A percentile compares a stretch with the other conserved stretches of the same genome.
These are phyloP conservation scores for Platorchestia sp. DNA, from an alignment of 1,140 invertebrate genomes.

Conservation along the genomic window DNA sequence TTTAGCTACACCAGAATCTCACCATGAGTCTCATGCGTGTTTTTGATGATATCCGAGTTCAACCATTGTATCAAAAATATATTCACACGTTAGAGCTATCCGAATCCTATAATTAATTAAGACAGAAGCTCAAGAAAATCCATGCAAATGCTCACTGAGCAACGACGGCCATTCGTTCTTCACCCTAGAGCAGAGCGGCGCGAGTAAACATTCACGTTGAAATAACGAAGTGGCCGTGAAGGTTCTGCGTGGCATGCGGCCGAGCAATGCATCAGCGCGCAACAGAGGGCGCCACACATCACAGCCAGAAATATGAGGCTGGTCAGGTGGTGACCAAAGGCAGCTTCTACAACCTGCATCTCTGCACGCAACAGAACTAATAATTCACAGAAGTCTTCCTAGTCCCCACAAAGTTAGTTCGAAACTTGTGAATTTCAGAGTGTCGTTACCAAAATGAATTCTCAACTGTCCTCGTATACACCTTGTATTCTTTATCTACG, in stretches of 20 bases:
- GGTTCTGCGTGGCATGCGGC: background rate
- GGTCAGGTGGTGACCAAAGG: background rate
- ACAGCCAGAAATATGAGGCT: background rate
- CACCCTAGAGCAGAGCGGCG: background rate
- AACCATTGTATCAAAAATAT: background rate
- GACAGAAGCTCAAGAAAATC: background rate
- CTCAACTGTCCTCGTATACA: background rate
- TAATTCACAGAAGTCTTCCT: background rate
- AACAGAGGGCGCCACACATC: background rate
- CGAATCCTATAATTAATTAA: background rate
- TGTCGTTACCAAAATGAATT: background rate
- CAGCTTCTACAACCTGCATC: background rate
- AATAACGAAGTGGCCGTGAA: conserved; percentile 6
- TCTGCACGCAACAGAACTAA: background rate
- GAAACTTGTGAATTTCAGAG: background rate
- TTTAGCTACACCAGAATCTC: background rate
- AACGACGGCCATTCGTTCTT: background rate
- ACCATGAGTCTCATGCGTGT: background rate
- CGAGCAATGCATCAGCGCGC: background rate
- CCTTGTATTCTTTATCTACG: background rate
- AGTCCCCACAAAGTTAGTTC: background rate
- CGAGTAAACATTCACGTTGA: background rate
- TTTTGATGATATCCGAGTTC: background rate
- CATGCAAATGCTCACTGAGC: background rate
- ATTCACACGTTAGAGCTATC: background rate